Evolutionary conservation across 2,797 vertebrate genomes (phyloP).

Genomic region (Oophaga sylvatica): DNA sequence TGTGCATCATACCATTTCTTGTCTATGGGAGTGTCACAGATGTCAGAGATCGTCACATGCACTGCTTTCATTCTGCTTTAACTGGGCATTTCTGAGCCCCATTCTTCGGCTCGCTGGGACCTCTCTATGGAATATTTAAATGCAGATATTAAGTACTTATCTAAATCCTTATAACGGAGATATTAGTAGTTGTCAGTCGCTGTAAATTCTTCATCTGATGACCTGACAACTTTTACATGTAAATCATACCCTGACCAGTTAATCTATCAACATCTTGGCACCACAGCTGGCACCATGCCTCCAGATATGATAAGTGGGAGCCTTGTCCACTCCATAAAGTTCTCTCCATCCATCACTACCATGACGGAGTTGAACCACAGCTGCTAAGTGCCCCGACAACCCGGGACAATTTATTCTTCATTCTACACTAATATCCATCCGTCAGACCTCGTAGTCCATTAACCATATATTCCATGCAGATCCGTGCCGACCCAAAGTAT

Average conservation of each 20-base stretch:
- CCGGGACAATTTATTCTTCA: neutral
- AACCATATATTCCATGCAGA: neutral
- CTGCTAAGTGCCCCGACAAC: neutral
- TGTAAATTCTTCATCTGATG: neutral
- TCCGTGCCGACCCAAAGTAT: neutral
- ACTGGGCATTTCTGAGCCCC: too few relatives aligned
- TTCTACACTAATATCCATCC: neutral
- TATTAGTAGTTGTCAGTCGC: neutral
- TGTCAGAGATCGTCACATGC: too few relatives aligned
- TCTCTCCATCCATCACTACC: constrained; percentile 8
- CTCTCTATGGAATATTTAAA: neutral
- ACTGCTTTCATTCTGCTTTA: too few relatives aligned
- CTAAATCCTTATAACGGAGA: neutral
- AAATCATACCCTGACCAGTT: neutral
- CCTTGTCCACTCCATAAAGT: neutral
- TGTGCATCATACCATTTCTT: too few relatives aligned
- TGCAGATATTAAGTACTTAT: neutral
- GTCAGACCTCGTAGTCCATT: neutral
- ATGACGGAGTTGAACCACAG: neutral
- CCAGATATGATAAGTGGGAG: constrained; percentile 7
- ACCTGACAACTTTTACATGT: neutral
- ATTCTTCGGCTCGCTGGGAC: too few relatives aligned
- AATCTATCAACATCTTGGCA: neutral
- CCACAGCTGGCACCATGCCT: neutral
- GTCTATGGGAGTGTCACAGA: too few relatives aligned